Evolutionary conservation across 2,113 vertebrate species (phyloP).

Genomic region (Xyliphius kryptos): DNA sequence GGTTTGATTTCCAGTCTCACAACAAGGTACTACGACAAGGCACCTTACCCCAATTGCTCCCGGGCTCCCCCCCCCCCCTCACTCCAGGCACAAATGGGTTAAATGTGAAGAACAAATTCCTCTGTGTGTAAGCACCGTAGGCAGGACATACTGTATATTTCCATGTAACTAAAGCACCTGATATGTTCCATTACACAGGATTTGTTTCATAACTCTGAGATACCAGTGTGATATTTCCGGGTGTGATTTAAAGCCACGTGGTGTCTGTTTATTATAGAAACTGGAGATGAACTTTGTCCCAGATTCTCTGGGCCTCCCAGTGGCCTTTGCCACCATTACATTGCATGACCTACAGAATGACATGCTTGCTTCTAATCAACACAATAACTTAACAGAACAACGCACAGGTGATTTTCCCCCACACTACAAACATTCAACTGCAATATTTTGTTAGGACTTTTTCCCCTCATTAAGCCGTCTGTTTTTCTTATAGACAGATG

Average conservation of each 20-base stretch:
- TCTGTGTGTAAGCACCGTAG: too few relatives aligned
- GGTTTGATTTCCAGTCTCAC: too few relatives aligned
- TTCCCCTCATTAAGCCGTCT: too few relatives aligned
- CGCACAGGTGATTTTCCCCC: too few relatives aligned
- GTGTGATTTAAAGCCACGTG: background rate
- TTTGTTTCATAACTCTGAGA: background rate
- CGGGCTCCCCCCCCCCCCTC: background rate
- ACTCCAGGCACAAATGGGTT: background rate
- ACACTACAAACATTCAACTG: too few relatives aligned
- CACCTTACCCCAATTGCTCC: too few relatives aligned
- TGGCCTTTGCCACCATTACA: background rate
- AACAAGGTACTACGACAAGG: too few relatives aligned
- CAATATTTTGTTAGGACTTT: too few relatives aligned
- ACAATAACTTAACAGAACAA: background rate
- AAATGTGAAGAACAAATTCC: too few relatives aligned
- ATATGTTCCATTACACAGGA: background rate
- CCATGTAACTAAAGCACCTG: background rate
- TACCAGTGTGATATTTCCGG: background rate
- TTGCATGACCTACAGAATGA: background rate
- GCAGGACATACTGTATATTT: background rate
- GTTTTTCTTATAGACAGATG: too few relatives aligned
- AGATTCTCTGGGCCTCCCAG: conserved; percentile 37
- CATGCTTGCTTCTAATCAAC: background rate
- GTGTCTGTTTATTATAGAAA: conserved; percentile 45
- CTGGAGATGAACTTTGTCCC: conserved; percentile 57